Evolutionary conservation across 2,113 vertebrate genomes (phyloP), one percentile per base, ranked within the genome.

Genomic region (Pedionomus torquatus): DNA sequence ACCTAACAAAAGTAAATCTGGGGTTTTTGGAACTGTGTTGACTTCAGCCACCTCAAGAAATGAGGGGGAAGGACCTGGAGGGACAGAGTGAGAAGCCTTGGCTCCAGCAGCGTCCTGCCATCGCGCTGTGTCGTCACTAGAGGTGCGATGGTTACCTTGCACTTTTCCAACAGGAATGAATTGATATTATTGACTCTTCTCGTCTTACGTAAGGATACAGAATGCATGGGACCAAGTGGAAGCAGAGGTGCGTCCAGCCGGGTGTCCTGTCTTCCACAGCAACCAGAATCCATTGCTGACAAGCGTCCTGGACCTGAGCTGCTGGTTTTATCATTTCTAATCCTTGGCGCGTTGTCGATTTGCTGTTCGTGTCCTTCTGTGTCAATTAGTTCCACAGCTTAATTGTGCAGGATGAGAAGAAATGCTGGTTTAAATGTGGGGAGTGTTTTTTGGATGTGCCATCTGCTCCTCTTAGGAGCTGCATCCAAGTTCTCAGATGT

Each of bases 121-220:
- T n/a, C n/a, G n/a, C n/a, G n/a, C 11, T 8, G 25, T 5, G 0
- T 37, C 12, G 23, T 43, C 4, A 10, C 25, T 51, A 7, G 60
- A 1, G 2, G 39, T 9, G 7, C 7, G 7, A 39, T 54, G n/a
- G 31, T 41, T 17, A 9, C 46, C 33, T 58, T 35, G 11, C 2
- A 3, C 48, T 72, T 83, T 95, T 71, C 52, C 60, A 48, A 4
- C 24, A 55, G 37, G 31, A 61, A 70, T n/a, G 5, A 54, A 9
- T 46, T 68, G 15, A 8, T 64, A 9, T 37, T 55, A 2, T 43
- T 64, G 66, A 8, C 25, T 60, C 33, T 31, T 57, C 26, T n/a
- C 64, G 11, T 25, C 39, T 68, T 37, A 70, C 57, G 41, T 46
- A 57, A 54, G 26, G 68, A 1, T 11, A 19, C 8, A 24, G 48